Conservation (phyloP, 1,140 invertebrate genomes). For the Eciton burchellii region DNA sequence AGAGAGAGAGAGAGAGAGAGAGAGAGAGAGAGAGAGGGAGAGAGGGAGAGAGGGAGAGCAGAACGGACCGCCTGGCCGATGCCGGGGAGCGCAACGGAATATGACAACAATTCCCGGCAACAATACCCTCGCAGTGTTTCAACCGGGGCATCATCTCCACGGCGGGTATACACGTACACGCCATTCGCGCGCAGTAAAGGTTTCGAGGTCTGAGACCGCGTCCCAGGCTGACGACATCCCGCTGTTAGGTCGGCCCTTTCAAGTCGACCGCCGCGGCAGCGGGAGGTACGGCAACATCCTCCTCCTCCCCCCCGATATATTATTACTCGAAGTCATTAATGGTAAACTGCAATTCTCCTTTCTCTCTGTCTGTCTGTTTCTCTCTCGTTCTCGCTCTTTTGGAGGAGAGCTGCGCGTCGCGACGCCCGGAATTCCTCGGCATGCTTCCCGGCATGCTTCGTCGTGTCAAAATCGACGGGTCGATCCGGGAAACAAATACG, state of each 20-base stretch:
- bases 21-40: neutral
- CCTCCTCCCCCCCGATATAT: constrained; percentile 81
- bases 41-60: neutral
- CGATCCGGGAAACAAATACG: too few species aligned
- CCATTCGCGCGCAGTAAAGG: constrained; percentile 56
- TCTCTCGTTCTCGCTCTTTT: too few species aligned
- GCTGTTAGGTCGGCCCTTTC: constrained; percentile 83
- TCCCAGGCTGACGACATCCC: constrained; percentile 80
- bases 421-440: constrained; percentile 57
- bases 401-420: too few species aligned
- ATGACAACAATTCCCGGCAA: constrained; percentile 52
- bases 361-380: constrained; percentile 70
- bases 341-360: constrained; percentile 83
- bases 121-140: constrained; percentile 70
- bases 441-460: neutral
- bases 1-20: neutral
- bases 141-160: constrained; percentile 69
- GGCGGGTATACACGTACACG: constrained; percentile 52
- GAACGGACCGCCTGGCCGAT: neutral
- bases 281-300: constrained; percentile 82
- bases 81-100: constrained; percentile 34
- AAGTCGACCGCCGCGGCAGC: constrained; percentile 83
- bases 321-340: constrained; percentile 83
- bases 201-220: constrained; percentile 73
- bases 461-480: too few species aligned